phyloP scores from a whole-genome alignment of 2,113 vertebrate species.

The Monarcha castaneiventris region DNA sequence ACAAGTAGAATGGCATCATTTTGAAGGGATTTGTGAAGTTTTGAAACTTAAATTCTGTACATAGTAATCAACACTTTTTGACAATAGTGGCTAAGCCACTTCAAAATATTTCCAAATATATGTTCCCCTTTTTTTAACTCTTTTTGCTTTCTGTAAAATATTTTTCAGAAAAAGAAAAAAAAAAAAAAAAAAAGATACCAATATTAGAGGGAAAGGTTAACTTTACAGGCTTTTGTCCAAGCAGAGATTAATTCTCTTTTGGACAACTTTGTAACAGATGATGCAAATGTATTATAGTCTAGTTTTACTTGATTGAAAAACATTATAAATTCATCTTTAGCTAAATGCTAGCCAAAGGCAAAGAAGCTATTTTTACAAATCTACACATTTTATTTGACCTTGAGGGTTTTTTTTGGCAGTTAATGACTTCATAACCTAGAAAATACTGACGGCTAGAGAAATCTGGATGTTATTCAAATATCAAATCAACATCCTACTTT shows the following conservation, averaged over 20 bases:
- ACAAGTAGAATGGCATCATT: background rate
- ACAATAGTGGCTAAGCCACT: background rate
- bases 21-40: background rate
- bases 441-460: background rate
- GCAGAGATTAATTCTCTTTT: background rate
- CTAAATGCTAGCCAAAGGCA: background rate
- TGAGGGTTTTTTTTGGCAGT: background rate
- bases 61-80: background rate
- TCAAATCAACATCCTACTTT: background rate
- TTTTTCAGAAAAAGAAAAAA: background rate
- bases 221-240: background rate
- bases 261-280: background rate
- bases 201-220: background rate
- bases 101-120: background rate
- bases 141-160: background rate
- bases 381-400: background rate
- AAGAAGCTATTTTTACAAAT: background rate
- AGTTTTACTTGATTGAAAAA: background rate
- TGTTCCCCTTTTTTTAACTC: accelerated
- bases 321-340: background rate
- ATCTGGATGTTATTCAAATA: background rate
- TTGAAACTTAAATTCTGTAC: background rate
- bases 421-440: background rate
- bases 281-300: background rate
- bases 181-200: no score